Evolutionary conservation across 2,888 invertebrate species (phyloP).

Genomic region (Julus scandinavius): DNA sequence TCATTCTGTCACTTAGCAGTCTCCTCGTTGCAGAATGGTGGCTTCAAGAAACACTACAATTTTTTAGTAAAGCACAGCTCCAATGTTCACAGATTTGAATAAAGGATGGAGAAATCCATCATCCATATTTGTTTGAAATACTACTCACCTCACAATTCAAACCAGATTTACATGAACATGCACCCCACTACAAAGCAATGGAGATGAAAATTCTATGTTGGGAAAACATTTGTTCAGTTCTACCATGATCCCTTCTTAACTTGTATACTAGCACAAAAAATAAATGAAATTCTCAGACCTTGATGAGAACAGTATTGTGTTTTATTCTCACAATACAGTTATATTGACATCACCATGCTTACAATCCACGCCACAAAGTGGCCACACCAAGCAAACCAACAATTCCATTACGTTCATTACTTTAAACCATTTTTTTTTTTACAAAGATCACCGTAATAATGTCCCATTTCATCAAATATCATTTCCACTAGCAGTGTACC

Average conservation of each 20-base stretch:
- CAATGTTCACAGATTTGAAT: too few species aligned
- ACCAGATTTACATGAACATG: too few species aligned
- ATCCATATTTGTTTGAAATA: too few species aligned
- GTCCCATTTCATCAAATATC: constrained; percentile 42
- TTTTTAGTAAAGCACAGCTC: too few species aligned
- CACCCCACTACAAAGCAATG: too few species aligned
- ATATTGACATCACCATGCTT: constrained; percentile 42
- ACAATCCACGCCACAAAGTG: constrained; percentile 43
- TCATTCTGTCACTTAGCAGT: too few species aligned
- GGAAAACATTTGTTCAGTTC: background rate
- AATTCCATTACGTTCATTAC: constrained; percentile 33
- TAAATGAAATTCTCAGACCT: background rate
- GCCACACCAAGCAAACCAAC: constrained; percentile 42
- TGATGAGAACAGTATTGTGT: constrained; percentile 52
- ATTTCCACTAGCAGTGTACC: constrained; percentile 44
- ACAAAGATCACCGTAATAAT: constrained; percentile 36
- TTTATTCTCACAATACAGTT: constrained; percentile 54
- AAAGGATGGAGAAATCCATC: too few species aligned
- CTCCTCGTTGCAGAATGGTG: too few species aligned
- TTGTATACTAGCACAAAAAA: background rate
- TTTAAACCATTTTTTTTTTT: constrained; percentile 28
- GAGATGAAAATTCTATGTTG: too few species aligned
- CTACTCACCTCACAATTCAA: too few species aligned
- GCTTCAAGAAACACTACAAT: too few species aligned
- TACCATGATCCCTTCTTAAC: too few species aligned